Conservation (phyloP, 2,113 vertebrate genomes). For the Vulpes ferrilata region DNA sequence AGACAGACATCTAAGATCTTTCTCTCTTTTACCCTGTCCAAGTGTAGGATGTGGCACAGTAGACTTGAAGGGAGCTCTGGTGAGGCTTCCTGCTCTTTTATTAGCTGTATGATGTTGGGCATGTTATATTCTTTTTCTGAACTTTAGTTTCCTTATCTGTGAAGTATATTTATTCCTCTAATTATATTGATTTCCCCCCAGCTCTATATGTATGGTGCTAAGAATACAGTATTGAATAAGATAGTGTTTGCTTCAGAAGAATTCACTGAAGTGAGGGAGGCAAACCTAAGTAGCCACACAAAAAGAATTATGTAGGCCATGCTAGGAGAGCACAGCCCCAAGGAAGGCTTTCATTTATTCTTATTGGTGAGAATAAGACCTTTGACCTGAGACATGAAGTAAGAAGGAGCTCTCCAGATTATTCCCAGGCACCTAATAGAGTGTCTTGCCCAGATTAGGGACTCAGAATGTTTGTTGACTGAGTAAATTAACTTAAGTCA, state of each 20-base stretch:
- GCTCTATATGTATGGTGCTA: neutral
- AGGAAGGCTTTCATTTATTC: neutral
- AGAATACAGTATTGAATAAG: conserved; percentile 4
- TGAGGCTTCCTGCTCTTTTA: neutral
- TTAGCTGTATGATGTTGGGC: neutral
- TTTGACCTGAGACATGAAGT: neutral
- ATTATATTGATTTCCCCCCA: neutral
- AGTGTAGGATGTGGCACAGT: neutral
- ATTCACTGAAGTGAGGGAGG: neutral
- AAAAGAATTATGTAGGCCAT: neutral
- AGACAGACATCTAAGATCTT: neutral
- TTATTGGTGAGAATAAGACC: neutral
- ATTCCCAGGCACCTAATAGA: conserved; percentile 1
- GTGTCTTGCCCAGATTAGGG: neutral
- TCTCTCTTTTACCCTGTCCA: neutral
- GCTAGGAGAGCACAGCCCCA: neutral
- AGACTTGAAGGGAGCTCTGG: neutral
- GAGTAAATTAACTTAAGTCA: neutral
- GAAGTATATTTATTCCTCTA: neutral
- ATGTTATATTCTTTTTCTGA: neutral
- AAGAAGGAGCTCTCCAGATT: neutral
- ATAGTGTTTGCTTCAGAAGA: conserved; percentile 40
- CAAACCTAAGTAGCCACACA: neutral
- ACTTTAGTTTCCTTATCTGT: conserved; percentile 34
- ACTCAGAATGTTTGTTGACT: conserved; percentile 28